These are phyloP conservation scores for Ctena decussata DNA, from an alignment of 2,888 invertebrate genomes.

Conservation along the genomic window DNA sequence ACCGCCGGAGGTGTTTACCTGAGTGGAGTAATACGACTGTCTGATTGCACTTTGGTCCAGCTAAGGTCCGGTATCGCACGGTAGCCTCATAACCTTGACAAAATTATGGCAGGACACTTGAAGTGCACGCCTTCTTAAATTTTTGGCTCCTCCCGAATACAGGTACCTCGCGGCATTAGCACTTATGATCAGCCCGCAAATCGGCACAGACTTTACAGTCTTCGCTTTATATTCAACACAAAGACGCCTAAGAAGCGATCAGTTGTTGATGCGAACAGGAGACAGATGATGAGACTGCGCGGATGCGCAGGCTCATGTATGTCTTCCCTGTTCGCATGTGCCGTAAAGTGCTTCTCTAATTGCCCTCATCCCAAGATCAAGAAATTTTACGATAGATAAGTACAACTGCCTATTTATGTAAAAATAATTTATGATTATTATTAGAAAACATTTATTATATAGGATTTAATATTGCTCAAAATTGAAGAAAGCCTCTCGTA, in stretches of 20 bases:
- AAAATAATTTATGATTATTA: constrained; percentile 59
- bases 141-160: too few species aligned
- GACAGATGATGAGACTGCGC: too few species aligned
- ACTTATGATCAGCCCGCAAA: too few species aligned
- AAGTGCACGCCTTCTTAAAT: background rate
- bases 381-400: background rate
- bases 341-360: too few species aligned
- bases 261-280: too few species aligned
- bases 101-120: background rate
- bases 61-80: constrained; percentile 6
- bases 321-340: too few species aligned
- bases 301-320: too few species aligned
- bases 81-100: constrained; percentile 7
- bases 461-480: constrained; percentile 10
- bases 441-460: constrained; percentile 59
- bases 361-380: too few species aligned
- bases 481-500: constrained; percentile 39
- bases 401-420: background rate
- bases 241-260: too few species aligned
- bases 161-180: too few species aligned
- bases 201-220: too few species aligned
- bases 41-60: constrained; percentile 63
- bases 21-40: constrained; percentile 62
- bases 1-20: constrained; percentile 60
- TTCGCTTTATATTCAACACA: too few species aligned